Evolutionary conservation across 2,113 vertebrate species (phyloP).

Genomic region (Apus apus): DNA sequence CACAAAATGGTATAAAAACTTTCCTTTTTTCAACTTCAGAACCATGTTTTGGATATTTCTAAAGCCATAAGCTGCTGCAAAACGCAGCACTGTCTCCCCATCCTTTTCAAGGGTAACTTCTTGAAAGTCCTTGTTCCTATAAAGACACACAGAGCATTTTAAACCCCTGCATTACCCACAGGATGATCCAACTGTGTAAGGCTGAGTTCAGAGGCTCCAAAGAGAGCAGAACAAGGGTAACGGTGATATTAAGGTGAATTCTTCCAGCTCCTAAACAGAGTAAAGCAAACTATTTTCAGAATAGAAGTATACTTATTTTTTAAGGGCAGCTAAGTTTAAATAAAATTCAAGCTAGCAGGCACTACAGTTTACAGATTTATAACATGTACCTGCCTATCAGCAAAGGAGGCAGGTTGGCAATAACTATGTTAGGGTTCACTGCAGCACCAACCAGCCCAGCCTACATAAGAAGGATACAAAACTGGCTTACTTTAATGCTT

Average conservation of each 20-base stretch:
- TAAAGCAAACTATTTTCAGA: background rate
- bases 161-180: background rate
- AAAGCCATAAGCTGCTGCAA: conserved; percentile 93
- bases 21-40: conserved; percentile 90
- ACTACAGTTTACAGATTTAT: background rate
- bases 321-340: background rate
- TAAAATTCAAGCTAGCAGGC: background rate
- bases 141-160: background rate
- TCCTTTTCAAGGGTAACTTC: conserved; percentile 92
- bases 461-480: background rate
- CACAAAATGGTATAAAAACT: conserved; percentile 90
- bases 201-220: background rate
- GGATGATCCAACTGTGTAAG: background rate
- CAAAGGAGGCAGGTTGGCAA: fast-evolving
- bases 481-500: conserved; percentile 82
- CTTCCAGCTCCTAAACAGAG: background rate
- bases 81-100: conserved; percentile 89
- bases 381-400: background rate
- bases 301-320: background rate
- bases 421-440: background rate
- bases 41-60: conserved; percentile 94
- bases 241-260: background rate
- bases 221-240: background rate
- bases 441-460: background rate
- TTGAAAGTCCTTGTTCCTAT: conserved; percentile 95